Evolutionary conservation across 2,888 invertebrate species (phyloP).

Genomic region (Yponomeuta plumbellus): DNA sequence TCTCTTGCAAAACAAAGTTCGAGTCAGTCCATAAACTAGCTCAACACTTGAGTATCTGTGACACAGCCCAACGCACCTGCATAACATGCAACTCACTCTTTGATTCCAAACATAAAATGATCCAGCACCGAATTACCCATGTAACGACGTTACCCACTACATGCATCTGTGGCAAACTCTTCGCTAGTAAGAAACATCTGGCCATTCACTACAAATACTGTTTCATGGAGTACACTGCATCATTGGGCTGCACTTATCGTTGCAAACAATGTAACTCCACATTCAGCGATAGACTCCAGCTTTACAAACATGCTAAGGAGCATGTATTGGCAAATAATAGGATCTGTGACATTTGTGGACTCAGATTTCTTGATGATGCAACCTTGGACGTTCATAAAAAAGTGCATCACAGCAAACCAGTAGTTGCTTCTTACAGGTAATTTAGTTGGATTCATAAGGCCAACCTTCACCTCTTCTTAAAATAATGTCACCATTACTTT

Average conservation of each 20-base stretch:
- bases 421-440: slow-evolving; percentile 47
- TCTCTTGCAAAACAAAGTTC: slow-evolving; percentile 54
- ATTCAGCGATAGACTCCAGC: slow-evolving; percentile 50
- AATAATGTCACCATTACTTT: too few relatives aligned
- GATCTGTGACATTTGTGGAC: slow-evolving; percentile 59
- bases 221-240: slow-evolving; percentile 42
- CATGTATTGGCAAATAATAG: slow-evolving; percentile 51
- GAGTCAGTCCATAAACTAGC: slow-evolving; percentile 50
- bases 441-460: too few relatives aligned
- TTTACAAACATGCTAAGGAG: slow-evolving; percentile 57
- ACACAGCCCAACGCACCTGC: slow-evolving; percentile 53
- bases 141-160: slow-evolving; percentile 32
- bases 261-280: slow-evolving; percentile 60
- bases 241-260: slow-evolving; percentile 47
- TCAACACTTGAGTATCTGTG: slow-evolving; percentile 59
- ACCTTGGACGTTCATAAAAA: slow-evolving; percentile 48
- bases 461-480: too few relatives aligned
- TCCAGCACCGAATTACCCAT: slow-evolving; percentile 50
- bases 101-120: slow-evolving; percentile 59
- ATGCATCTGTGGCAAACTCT: slow-evolving; percentile 53
- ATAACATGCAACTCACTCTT: slow-evolving; percentile 52
- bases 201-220: slow-evolving; percentile 51
- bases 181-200: slow-evolving; percentile 44
- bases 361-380: slow-evolving; percentile 45
- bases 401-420: slow-evolving; percentile 42